These are phyloP conservation scores for Epicampocera succincta DNA, from an alignment of 2,888 invertebrate species.

Conservation along the genomic window DNA sequence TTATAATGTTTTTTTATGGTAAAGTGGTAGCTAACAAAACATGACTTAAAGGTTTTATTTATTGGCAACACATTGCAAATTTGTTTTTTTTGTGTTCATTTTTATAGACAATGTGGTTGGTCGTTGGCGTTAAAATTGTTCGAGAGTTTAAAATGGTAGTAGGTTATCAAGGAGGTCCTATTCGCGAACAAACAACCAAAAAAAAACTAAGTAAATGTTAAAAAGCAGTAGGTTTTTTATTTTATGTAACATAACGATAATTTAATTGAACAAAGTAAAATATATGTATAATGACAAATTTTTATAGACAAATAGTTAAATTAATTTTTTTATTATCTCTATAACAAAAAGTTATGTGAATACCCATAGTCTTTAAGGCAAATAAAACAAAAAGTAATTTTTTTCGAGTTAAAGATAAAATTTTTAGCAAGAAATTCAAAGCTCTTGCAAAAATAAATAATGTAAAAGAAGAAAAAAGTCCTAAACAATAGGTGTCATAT, in stretches of 20 bases:
- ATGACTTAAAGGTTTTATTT: constrained; percentile 42
- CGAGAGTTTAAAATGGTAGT: constrained; percentile 44
- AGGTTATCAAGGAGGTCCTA: constrained; percentile 53
- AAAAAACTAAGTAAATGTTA: background rate
- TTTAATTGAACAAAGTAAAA: constrained; percentile 44
- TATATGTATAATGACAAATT: constrained; percentile 39
- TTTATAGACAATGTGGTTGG: constrained; percentile 40
- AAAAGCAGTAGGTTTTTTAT: constrained; percentile 45
- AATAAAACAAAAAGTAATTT: constrained; percentile 8
- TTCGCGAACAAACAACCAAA: constrained; percentile 8
- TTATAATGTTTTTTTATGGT: constrained; percentile 52
- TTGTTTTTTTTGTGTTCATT: constrained; percentile 43
- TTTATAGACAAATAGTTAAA: constrained; percentile 44
- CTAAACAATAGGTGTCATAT: constrained; percentile 53
- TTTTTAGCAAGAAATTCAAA: constrained; percentile 46
- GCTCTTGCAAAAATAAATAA: background rate
- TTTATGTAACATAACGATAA: constrained; percentile 26
- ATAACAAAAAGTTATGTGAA: background rate
- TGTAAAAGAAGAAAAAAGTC: background rate
- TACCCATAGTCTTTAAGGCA: constrained; percentile 9
- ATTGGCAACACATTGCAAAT: constrained; percentile 59
- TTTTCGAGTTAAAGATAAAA: constrained; percentile 24
- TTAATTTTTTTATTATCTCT: background rate
- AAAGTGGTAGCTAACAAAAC: constrained; percentile 33
- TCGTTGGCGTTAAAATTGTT: constrained; percentile 67